Percentiles rank a stretch among this genome's conserved stretches.
These are phyloP conservation scores for Bolinopsis microptera DNA, from an alignment of 37 sponge, comb jelly and placozoan species.

Conservation along the genomic window DNA sequence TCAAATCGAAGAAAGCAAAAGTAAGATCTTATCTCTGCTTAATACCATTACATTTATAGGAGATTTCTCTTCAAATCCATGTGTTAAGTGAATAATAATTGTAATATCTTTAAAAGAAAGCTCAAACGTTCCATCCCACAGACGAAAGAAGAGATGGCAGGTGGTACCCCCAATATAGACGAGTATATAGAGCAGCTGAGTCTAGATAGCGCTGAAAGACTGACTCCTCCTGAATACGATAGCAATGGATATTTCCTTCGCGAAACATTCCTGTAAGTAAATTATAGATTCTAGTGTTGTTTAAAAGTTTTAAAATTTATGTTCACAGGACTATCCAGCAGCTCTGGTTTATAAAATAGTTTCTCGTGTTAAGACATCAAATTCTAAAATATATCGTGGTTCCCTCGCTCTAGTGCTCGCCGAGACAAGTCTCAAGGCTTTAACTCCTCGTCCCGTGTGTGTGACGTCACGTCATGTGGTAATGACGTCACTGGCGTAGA, in stretches of 20 bases:
- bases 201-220: not conserved
- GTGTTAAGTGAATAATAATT: no score
- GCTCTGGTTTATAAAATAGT: no score
- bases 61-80: no score
- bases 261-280: constrained; percentile 37
- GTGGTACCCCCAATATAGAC: constrained; percentile 55
- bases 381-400: no score
- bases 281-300: no score
- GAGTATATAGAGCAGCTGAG: constrained; percentile 27
- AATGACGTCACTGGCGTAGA: not conserved
- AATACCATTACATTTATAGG: no score
- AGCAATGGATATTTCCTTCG: constrained; percentile 43
- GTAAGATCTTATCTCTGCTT: no score
- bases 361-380: no score
- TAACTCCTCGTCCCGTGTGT: not conserved
- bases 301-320: no score
- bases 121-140: no score
- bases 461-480: not conserved
- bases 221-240: constrained; percentile 19
- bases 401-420: not conserved
- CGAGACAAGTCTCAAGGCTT: not conserved
- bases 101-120: no score
- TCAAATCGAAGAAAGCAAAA: constrained; percentile 61
- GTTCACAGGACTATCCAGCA: no score
- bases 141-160: not conserved